Base-by-base conservation (phyloP, 2,888 invertebrate species). In the Melanostoma mellinum region DNA sequence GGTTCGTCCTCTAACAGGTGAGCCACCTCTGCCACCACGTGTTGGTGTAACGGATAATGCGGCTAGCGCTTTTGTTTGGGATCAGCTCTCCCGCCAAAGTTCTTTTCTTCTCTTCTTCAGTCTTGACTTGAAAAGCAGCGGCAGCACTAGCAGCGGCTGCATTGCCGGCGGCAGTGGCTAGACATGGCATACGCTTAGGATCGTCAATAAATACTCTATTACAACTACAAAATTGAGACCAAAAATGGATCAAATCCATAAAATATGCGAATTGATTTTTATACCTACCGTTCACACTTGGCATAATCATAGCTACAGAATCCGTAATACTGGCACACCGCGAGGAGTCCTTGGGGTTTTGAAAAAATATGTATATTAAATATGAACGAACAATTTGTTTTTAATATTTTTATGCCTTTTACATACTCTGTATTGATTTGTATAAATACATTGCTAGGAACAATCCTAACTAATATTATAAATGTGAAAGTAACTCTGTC, bases 321-420 rank as follows among this genome's bases (percentile, higher is more conserved):
- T 20, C 97, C 97, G 90, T 97, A 97, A 86, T 93, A 93, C 85
- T 94, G 93, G 90, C 97, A 97, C 1, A 97, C 93, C 5, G 96
- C 96, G 86, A 95, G 91, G 92, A 94, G 94, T 63, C 96, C 96
- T 44, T 94, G 94, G 38, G n/a, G n/a, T n/a, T n/a, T n/a, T n/a
- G n/a, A n/a, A n/a, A n/a, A n/a, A n/a, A n/a, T n/a, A n/a, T n/a
- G n/a, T n/a, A n/a, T n/a, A n/a, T n/a, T n/a, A n/a, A n/a, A n/a
- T n/a, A n/a, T n/a, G n/a, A n/a, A n/a, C n/a, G n/a, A n/a, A n/a
- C n/a, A n/a, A n/a, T n/a, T n/a, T n/a, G n/a, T n/a, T n/a, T n/a
- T n/a, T n/a, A n/a, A n/a, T n/a, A n/a, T n/a, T n/a, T n/a, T n/a
- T n/a, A n/a, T n/a, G n/a, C n/a, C n/a, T n/a, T n/a, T n/a, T n/a